Percentiles rank a stretch among this genome's conserved stretches.
phyloP scores from a whole-genome alignment of 2,888 invertebrate species.

The Brachyopa scutellaris region DNA sequence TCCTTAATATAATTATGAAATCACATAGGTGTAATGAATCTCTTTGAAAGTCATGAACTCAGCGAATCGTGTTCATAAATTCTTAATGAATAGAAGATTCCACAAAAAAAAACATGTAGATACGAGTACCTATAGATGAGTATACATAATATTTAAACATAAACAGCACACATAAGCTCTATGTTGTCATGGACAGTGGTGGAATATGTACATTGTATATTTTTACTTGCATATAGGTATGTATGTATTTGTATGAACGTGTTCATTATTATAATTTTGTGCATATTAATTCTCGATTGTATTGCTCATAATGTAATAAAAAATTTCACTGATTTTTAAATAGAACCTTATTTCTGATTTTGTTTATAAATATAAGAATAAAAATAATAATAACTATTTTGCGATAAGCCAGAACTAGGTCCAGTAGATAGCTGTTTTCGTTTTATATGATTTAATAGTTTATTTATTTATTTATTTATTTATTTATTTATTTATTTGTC shows the following conservation, averaged over 20 bases:
- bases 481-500: too few species aligned
- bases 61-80: constrained; percentile 17
- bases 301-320: not conserved
- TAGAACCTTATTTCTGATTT: not conserved
- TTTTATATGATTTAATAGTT: too few species aligned
- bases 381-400: too few species aligned
- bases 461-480: too few species aligned
- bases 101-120: not conserved
- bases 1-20: constrained; percentile 6
- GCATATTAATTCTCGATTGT: not conserved
- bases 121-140: too few species aligned
- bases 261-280: not conserved
- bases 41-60: constrained; percentile 14
- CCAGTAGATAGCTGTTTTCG: too few species aligned
- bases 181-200: not conserved
- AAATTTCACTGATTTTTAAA: not conserved
- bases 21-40: constrained; percentile 16
- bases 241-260: too few species aligned
- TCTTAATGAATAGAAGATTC: constrained; percentile 7
- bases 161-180: not conserved
- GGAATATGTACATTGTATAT: too few species aligned
- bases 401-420: not conserved
- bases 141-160: too few species aligned
- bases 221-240: too few species aligned
- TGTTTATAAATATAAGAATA: not conserved